These are phyloP conservation scores for Eciton burchellii DNA, from an alignment of 1,140 invertebrate species.

Conservation along the genomic window DNA sequence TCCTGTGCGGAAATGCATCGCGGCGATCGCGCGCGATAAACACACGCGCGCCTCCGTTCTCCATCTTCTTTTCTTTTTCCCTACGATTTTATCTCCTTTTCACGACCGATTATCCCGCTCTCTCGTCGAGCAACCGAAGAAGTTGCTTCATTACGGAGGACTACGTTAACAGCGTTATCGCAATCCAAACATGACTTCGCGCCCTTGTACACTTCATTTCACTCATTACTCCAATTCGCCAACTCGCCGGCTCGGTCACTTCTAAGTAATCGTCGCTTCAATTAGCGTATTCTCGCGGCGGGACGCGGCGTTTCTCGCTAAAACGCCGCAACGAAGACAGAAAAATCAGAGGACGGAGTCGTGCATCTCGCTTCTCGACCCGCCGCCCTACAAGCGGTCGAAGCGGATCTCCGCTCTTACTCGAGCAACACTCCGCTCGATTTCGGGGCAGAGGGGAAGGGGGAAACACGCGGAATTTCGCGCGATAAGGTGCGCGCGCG, in stretches of 20 bases:
- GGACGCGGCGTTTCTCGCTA: background rate
- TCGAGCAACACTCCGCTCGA: too few species aligned
- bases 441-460: too few species aligned
- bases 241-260: conserved; percentile 23
- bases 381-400: too few species aligned
- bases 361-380: too few species aligned
- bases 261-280: conserved; percentile 39
- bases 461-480: background rate
- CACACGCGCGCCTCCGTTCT: background rate
- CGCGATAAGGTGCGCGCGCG: too few species aligned
- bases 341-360: too few species aligned
- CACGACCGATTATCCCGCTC: background rate
- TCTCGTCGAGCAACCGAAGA: too few species aligned
- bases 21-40: background rate
- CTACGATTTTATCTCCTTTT: background rate
- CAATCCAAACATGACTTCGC: conserved; percentile 26
- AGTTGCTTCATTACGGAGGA: conserved; percentile 1
- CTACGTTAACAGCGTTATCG: conserved; percentile 17
- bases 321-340: too few species aligned
- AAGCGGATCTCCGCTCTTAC: too few species aligned
- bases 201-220: conserved; percentile 39
- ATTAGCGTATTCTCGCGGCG: conserved; percentile 36
- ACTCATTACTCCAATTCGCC: conserved; percentile 43
- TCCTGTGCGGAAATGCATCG: background rate
- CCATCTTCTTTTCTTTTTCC: too few species aligned